phyloP scores from a whole-genome alignment of 2,113 vertebrate species.

The Poecile atricapillus region DNA sequence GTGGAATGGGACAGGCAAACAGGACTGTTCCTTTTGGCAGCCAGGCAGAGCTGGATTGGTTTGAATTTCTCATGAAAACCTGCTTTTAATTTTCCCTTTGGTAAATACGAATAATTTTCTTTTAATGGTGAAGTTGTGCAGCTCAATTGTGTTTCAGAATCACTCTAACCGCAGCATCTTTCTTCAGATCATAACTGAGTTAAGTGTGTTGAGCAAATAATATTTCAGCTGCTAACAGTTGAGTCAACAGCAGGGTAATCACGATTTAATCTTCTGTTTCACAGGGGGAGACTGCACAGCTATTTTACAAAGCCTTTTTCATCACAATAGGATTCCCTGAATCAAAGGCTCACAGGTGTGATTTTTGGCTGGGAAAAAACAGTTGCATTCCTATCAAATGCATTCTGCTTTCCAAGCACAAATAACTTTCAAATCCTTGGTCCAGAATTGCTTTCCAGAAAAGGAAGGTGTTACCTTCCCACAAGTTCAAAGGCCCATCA shows the following conservation, averaged over 20 bases:
- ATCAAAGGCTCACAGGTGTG: constrained; percentile 47
- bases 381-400: background rate
- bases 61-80: background rate
- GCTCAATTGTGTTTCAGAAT: background rate
- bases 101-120: background rate
- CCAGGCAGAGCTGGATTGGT: background rate
- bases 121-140: background rate
- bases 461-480: background rate
- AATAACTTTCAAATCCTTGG: background rate
- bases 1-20: background rate
- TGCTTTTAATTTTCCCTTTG: constrained; percentile 36
- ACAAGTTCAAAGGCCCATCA: background rate
- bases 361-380: constrained; percentile 32
- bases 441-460: constrained; percentile 1
- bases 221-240: constrained; percentile 59
- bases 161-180: constrained; percentile 20
- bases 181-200: constrained; percentile 12
- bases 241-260: constrained; percentile 52
- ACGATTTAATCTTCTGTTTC: constrained; percentile 40
- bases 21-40: background rate
- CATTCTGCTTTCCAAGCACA: constrained; percentile 17
- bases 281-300: background rate
- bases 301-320: constrained; percentile 22
- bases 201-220: constrained; percentile 50
- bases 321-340: constrained; percentile 26